Evolutionary conservation across 2,888 invertebrate species (phyloP), one percentile per base, ranked within the genome.

Genomic region (Microctonus aethiopoides): DNA sequence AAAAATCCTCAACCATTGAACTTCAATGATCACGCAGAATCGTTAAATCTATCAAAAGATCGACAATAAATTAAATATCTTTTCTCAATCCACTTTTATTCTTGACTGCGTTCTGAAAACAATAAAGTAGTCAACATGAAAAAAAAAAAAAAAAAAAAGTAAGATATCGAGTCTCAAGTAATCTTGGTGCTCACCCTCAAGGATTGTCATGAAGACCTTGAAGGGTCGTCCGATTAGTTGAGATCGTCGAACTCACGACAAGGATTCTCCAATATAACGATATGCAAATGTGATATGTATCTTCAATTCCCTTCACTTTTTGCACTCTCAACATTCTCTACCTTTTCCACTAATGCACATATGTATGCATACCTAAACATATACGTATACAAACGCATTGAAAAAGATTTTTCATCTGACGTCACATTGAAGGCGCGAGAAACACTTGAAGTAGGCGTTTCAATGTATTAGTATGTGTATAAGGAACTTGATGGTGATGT

Each of bases 1-100:
- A 79, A 82, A 69, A 80, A 80, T 73, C 81, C 80, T 16, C 72
- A 77, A 34, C 65, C 77, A 1, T 78, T 79, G 61, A 69, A 76
- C 60, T 63, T 59, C 0, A 69, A 70, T 22, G 85, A 86, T 54
- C 75, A 78, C 13, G 79, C 78, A 6, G 85, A 86, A 59, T 83
- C 86, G 9, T 72, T 86, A 64, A 85, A 86, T 77, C 75, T 86
- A 16, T 83, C 84, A 2, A 85, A 84, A 70, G 86, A 86, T 72
- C 81, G 83, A 34, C 78, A 81, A 67, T 81, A 80, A 68, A 62
- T 46, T 39, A n/a, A 13, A 39, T 39, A 1, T 13, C 3, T 4
- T 29, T 34, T 9, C 6, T 13, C 46, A 7, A 20, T 32, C 10
- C 46, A 16, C 36, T 16, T 51, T 26, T 26, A 26, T 1, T 10